Base-by-base conservation (phyloP, 2,797 vertebrate genomes). In the Syndactyla subalaris region DNA sequence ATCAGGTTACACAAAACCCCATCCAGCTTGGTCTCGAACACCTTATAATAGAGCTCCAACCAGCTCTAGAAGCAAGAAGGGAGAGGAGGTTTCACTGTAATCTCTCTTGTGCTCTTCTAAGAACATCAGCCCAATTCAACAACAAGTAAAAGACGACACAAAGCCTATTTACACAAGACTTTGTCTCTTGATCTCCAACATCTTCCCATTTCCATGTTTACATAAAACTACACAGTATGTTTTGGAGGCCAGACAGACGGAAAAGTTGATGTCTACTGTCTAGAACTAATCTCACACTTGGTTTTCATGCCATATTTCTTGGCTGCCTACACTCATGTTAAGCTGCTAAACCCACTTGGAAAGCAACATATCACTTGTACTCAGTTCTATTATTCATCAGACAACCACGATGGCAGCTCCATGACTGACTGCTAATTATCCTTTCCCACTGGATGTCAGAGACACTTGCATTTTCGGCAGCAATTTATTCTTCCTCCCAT, bases 371-470 rank as follows among this genome's bases (percentile, higher is more conserved):
- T 93, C 72, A 17, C 88, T 96, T 17, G n/a, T 34, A 32, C 36
- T 83, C 68, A 80, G 89, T 92, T 96, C 75, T 92, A 88, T 94
- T 95, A 95, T 94, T 92, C 81, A 94, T 96, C 94, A 97, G 89
- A 76, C 91, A 96, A 38, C 63, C 91, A 80, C 6, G 15, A 78
- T 32, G 52, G 93, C 94, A 94, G 88, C 76, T 94, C 92, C 79
- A 10, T 86, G 92, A 92, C 48, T 85, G 94, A 66, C 91, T 96
- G 92, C 81, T 95, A 90, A 97, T 96, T 96, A 95, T 87, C 93
- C 79, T 89, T 55, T 88, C 89, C 86, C 88, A 55, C 67, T 36
- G 75, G 38, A 24, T 29, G 55, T 75, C 92, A 79, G 68, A 51
- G 38, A 34, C 80, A 39, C 75, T 14, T 51, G 17, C 43, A 11